Evolutionary conservation across 2,797 vertebrate genomes (phyloP).

Genomic region (Coregonus suidteri): DNA sequence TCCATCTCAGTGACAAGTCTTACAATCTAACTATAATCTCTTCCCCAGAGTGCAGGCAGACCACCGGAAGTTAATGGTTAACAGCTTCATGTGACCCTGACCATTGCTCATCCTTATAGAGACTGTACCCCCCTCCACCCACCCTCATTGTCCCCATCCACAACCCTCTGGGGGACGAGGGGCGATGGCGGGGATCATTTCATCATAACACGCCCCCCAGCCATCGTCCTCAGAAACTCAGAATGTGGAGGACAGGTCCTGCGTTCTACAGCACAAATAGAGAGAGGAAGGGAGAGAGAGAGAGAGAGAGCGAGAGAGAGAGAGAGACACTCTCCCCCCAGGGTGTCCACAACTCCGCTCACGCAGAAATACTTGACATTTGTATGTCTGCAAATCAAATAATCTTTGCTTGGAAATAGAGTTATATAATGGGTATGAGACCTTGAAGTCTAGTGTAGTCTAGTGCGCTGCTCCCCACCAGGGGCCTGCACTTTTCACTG

Average conservation of each 20-base stretch:
- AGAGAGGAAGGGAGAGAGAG: not conserved
- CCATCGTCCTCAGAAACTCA: conserved; percentile 63
- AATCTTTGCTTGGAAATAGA: conserved; percentile 48
- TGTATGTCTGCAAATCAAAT: conserved; percentile 48
- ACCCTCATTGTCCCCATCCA: not conserved
- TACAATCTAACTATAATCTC: not conserved
- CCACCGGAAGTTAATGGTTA: conserved; percentile 21
- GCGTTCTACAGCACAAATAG: conserved; percentile 42
- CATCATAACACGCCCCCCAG: conserved; percentile 66
- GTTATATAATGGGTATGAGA: conserved; percentile 28
- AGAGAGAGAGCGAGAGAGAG: not conserved
- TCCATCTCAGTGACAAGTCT: not conserved
- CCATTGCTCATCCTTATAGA: conserved; percentile 59
- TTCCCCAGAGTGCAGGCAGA: too few relatives aligned
- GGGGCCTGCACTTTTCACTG: not conserved
- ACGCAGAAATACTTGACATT: conserved; percentile 46
- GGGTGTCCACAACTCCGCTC: conserved; percentile 45
- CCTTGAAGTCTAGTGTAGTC: not conserved
- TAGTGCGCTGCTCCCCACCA: not conserved
- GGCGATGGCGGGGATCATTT: conserved; percentile 69
- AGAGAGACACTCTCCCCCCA: conserved; percentile 4
- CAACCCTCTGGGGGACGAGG: conserved; percentile 47
- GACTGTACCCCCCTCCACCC: conserved; percentile 43
- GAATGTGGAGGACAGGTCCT: conserved; percentile 49
- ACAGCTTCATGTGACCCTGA: conserved; percentile 31